phyloP scores from a whole-genome alignment of 2,113 vertebrate genomes.

The human (Homo sapiens) region GRCh38 chr2:68627501-68628000 shows the following conservation, averaged over 20 bases:
- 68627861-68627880: slow-evolving; percentile 92
- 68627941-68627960: slow-evolving; percentile 91
- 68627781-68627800: slow-evolving; percentile 91
- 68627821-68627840: slow-evolving; percentile 95
- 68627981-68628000: slow-evolving; percentile 91
- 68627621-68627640: slow-evolving; percentile 85
- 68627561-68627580: slow-evolving; percentile 85
- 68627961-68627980: slow-evolving; percentile 93
- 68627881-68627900: slow-evolving; percentile 92
- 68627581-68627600: slow-evolving; percentile 87
- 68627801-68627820: slow-evolving; percentile 91
- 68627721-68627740: slow-evolving; percentile 92
- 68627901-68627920: slow-evolving; percentile 90
- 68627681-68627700: slow-evolving; percentile 89
- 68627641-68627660: slow-evolving; percentile 82
- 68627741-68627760: slow-evolving; percentile 91
- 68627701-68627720: slow-evolving; percentile 92
- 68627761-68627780: slow-evolving; percentile 91
- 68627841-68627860: slow-evolving; percentile 93
- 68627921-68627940: slow-evolving; percentile 91
- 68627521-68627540: slow-evolving; percentile 80
- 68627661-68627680: slow-evolving; percentile 87
- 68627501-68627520: slow-evolving; percentile 87
- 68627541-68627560: slow-evolving; percentile 88
- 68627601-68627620: slow-evolving; percentile 87